Percentiles rank a stretch among this genome's conserved stretches.
These are phyloP conservation scores for Burhinus bistriatus DNA, from an alignment of 2,113 vertebrate genomes.

Conservation along the genomic window DNA sequence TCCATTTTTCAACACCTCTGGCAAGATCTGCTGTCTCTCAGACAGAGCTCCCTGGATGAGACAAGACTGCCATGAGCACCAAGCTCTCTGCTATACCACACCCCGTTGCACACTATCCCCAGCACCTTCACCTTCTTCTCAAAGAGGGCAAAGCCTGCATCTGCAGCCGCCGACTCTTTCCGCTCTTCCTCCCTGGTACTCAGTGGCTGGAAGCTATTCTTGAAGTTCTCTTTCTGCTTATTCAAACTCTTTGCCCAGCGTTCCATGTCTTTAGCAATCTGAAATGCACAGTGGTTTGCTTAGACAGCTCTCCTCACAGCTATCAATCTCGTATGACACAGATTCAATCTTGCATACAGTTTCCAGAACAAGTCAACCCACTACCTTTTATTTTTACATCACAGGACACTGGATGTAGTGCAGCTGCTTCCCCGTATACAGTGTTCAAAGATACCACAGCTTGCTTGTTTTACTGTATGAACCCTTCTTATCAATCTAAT, in stretches of 20 bases:
- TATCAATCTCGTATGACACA: not conserved
- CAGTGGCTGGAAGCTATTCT: slow-evolving; percentile 91
- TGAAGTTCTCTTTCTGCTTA: slow-evolving; percentile 98
- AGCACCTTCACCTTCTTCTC: slow-evolving; percentile 90
- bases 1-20: slow-evolving; percentile 78
- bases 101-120: not conserved
- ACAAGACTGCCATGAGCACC: not conserved
- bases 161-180: slow-evolving; percentile 93
- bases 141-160: slow-evolving; percentile 93
- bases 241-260: slow-evolving; percentile 99
- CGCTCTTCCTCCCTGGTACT: slow-evolving; percentile 89
- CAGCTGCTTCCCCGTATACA: slow-evolving; percentile 16
- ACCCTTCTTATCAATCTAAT: slow-evolving; percentile 28
- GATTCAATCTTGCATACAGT: not conserved
- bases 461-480: not conserved
- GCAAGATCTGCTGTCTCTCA: slow-evolving; percentile 84
- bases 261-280: slow-evolving; percentile 99
- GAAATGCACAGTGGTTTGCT: slow-evolving; percentile 1
- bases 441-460: not conserved
- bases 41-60: slow-evolving; percentile 77
- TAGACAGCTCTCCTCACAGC: not conserved
- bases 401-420: not conserved
- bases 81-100: not conserved
- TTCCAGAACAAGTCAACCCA: slow-evolving; percentile 12
- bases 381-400: slow-evolving; percentile 36